phyloP scores from a whole-genome alignment of 1,140 invertebrate genomes.

The Heliconius eleuchia region DNA sequence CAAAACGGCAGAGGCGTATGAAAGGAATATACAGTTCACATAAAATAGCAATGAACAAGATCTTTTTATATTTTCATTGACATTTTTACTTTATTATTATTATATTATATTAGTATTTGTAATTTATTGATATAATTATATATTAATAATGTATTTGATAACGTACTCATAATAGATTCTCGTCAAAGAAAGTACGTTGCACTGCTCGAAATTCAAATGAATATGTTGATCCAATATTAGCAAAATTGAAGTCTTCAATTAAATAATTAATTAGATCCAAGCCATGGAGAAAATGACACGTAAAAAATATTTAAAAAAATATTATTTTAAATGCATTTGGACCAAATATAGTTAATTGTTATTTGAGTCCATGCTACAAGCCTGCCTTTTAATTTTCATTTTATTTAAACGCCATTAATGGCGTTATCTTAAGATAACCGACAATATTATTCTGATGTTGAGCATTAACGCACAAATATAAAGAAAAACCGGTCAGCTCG shows the following conservation, averaged over 20 bases:
- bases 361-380: conserved; percentile 25
- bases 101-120: not conserved
- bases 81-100: not conserved
- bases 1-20: too few relatives aligned
- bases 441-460: conserved; percentile 11
- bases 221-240: not conserved
- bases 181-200: not conserved
- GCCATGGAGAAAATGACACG: not conserved
- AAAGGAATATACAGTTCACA: too few relatives aligned
- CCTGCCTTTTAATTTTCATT: conserved; percentile 15
- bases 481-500: conserved; percentile 41
- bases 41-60: too few relatives aligned
- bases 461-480: conserved; percentile 48
- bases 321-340: conserved; percentile 42
- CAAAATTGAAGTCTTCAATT: not conserved
- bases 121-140: too few relatives aligned
- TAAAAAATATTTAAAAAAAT: not conserved
- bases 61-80: too few relatives aligned
- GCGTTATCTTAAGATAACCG: not conserved
- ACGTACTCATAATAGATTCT: not conserved
- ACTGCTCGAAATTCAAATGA: not conserved
- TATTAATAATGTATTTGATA: not conserved
- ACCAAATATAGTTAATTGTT: conserved; percentile 68
- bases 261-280: not conserved
- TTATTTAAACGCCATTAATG: not conserved